These are phyloP conservation scores for Cylindroiulus punctatus DNA, from an alignment of 2,888 invertebrate genomes.

Conservation along the genomic window DNA sequence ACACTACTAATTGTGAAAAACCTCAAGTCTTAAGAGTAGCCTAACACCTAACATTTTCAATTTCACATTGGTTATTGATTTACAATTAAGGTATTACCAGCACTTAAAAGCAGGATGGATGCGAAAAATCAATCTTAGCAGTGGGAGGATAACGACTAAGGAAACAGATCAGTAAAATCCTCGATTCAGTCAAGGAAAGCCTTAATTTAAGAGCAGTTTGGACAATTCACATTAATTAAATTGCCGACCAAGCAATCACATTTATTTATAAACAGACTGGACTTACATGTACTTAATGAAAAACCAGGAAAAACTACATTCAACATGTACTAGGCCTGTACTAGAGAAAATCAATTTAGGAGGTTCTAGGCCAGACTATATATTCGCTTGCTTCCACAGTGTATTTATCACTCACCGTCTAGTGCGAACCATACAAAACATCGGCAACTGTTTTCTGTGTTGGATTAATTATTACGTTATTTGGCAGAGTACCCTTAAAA, in stretches of 20 bases:
- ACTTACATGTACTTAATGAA: neutral
- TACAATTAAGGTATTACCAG: neutral
- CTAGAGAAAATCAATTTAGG: neutral
- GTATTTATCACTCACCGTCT: no score
- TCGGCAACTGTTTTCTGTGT: neutral
- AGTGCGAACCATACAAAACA: neutral
- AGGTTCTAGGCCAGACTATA: no score
- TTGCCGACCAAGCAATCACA: neutral
- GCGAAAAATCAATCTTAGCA: neutral
- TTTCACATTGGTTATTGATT: neutral
- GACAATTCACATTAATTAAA: conserved; percentile 16
- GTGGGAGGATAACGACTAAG: neutral
- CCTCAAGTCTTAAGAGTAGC: no score
- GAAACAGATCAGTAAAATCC: neutral
- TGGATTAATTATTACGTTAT: no score
- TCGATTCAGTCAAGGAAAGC: neutral
- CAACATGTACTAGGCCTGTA: neutral
- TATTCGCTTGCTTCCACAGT: no score
- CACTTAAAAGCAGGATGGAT: conserved; percentile 29
- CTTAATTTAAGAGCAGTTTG: neutral
- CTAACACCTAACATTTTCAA: neutral
- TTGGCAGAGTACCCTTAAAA: no score
- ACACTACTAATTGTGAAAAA: neutral
- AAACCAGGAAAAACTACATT: no score
- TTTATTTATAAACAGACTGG: neutral